These are phyloP conservation scores for Stenurella melanura DNA, from an alignment of 2,888 invertebrate species.

Conservation along the genomic window DNA sequence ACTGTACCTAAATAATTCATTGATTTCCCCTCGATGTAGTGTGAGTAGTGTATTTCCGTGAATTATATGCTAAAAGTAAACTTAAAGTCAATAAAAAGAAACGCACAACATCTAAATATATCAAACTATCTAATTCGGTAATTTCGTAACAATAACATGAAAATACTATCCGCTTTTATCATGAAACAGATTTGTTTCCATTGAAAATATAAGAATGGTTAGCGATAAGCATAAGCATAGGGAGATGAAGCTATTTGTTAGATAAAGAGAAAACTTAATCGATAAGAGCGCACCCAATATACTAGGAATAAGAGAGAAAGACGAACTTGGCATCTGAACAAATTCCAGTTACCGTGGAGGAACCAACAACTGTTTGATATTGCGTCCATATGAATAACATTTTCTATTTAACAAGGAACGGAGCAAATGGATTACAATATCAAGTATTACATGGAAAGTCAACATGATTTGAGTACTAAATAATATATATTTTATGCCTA, in stretches of 20 bases:
- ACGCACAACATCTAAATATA: neutral
- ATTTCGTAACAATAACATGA: neutral
- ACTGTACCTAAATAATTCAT: no score
- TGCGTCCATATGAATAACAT: conserved; percentile 46
- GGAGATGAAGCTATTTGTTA: conserved; percentile 36
- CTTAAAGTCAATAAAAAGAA: no score
- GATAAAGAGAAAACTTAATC: conserved; percentile 43
- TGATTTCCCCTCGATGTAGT: no score
- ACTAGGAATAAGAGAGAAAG: conserved; percentile 42
- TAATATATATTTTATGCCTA: no score
- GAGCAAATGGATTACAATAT: neutral
- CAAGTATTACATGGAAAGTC: neutral
- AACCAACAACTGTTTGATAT: conserved; percentile 46
- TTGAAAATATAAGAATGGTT: conserved; percentile 19
- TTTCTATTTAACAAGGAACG: conserved; percentile 38
- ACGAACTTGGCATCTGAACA: conserved; percentile 48
- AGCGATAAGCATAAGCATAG: conserved; percentile 25
- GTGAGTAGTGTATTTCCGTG: no score
- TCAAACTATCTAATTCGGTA: neutral
- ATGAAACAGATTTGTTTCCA: conserved; percentile 28
- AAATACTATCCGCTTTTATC: conserved; percentile 14
- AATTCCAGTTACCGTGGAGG: conserved; percentile 45
- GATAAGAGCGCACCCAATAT: conserved; percentile 42
- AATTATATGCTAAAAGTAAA: no score
- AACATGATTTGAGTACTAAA: neutral